These are phyloP conservation scores for Pandemis corylana DNA, from an alignment of 2,888 invertebrate genomes.

Conservation along the genomic window DNA sequence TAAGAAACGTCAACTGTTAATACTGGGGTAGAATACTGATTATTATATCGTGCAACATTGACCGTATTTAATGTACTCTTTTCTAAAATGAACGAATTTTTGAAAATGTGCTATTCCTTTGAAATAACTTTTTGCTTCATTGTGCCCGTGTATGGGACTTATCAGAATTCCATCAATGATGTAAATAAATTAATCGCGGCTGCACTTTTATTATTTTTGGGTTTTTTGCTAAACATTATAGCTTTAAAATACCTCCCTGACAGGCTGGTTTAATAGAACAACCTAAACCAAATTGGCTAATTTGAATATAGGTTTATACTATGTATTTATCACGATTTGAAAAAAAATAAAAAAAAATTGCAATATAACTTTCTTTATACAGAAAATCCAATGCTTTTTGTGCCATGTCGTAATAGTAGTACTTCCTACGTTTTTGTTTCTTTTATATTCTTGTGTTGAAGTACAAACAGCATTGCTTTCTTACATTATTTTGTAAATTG, in stretches of 20 bases:
- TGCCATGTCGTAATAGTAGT: slow-evolving; percentile 42
- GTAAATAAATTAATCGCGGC: slow-evolving; percentile 46
- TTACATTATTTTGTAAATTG: slow-evolving; percentile 35
- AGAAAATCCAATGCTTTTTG: slow-evolving; percentile 49
- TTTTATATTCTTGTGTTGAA: slow-evolving; percentile 17
- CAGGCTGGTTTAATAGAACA: slow-evolving; percentile 43
- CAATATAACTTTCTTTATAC: slow-evolving; percentile 26
- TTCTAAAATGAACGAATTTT: too few relatives aligned
- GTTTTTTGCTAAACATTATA: slow-evolving; percentile 50
- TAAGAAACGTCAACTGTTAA: too few relatives aligned
- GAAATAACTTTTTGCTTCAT: neutral
- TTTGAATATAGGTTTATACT: slow-evolving; percentile 22
- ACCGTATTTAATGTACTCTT: too few relatives aligned
- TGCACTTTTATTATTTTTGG: slow-evolving; percentile 48
- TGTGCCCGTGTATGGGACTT: neutral
- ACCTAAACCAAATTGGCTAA: slow-evolving; percentile 33
- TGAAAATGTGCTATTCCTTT: neutral
- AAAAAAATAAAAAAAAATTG: slow-evolving; percentile 12
- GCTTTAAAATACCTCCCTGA: slow-evolving; percentile 48
- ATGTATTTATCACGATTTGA: slow-evolving; percentile 27
- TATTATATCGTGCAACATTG: too few relatives aligned
- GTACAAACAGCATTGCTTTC: slow-evolving; percentile 50
- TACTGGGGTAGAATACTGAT: too few relatives aligned
- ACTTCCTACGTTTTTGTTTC: slow-evolving; percentile 8
- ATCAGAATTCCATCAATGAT: slow-evolving; percentile 45